These are phyloP conservation scores for Hydrolagus affinis DNA, from an alignment of 2,113 vertebrate species.

Conservation along the genomic window DNA sequence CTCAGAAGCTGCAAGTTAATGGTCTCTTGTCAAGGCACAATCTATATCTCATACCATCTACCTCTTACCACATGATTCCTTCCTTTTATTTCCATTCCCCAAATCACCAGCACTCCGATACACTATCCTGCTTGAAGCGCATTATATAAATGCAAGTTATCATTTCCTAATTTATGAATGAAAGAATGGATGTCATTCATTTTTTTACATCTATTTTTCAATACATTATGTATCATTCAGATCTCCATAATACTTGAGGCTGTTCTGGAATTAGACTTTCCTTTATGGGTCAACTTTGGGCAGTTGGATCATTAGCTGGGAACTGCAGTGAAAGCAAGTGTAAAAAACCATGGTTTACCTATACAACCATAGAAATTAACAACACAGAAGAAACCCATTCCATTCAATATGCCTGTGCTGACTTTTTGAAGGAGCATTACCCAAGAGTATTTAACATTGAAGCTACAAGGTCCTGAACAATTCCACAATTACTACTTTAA, in stretches of 20 bases:
- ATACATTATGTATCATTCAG: background rate
- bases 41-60: background rate
- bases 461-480: too few species aligned
- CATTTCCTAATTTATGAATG: background rate
- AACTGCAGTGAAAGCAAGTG: background rate
- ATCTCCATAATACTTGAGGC: background rate
- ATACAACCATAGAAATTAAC: too few species aligned
- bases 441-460: too few species aligned
- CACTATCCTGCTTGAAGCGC: too few species aligned
- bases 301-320: background rate
- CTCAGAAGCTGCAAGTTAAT: background rate
- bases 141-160: too few species aligned
- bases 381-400: too few species aligned
- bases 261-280: background rate
- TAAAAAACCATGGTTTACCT: background rate
- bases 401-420: too few species aligned
- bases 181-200: too few species aligned
- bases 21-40: background rate
- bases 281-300: background rate
- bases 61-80: background rate
- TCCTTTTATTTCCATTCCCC: too few species aligned
- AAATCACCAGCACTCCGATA: too few species aligned
- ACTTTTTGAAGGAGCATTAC: too few species aligned
- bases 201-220: background rate
- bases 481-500: too few species aligned